Evolutionary conservation across 2,888 invertebrate genomes (phyloP), one percentile per base, ranked within the genome.

Genomic region (Bellardia bayeri): DNA sequence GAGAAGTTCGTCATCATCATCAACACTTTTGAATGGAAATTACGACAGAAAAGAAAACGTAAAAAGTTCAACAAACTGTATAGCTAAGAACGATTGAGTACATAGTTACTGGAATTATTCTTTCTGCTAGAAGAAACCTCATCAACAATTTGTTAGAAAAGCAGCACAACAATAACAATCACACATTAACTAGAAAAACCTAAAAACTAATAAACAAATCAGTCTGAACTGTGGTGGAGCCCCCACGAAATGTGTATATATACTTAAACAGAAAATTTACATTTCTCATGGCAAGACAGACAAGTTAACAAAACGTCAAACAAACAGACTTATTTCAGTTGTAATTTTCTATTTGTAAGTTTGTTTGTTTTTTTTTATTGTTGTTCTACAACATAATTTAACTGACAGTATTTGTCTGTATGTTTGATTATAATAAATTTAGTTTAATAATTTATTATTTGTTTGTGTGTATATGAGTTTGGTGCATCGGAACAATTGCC

Each of bases 401-500:
- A 80, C 80, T 69, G 80, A 69, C 85, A 85, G 68, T 68, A 54
- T 80, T 75, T 72, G 64, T 33, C 37, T 51, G 79, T 23, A 0
- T 71, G 58, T 66, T 51, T 75, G 74, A 69, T 80, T 75, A 63
- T 69, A 54, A 85, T 75, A 85, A 80, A 80, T 80, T 79, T 75
- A 56, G 54, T 76, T 63, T 56, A 64, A 69, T 75, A 80, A 37
- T 80, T 74, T 74, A 56, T 74, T 66, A 58, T 84, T 64, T 80
- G 8, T 16, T 8, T 49, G 11, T 5, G 11, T 45, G n/a, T 37
- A 14, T 30, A 6, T 56, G 9, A 40, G 30, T 61, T 69, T 75
- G 58, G 54, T 37, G n/a, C 69, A 85, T 68, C 58, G 68, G 75
- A 85, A 75, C 68, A 85, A 76, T 76, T 85, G 80, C 85, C 69